A percentile compares a stretch with the other conserved stretches of the same genome.
phyloP scores from a whole-genome alignment of 2,113 vertebrate genomes.

The Zapornia atra region DNA sequence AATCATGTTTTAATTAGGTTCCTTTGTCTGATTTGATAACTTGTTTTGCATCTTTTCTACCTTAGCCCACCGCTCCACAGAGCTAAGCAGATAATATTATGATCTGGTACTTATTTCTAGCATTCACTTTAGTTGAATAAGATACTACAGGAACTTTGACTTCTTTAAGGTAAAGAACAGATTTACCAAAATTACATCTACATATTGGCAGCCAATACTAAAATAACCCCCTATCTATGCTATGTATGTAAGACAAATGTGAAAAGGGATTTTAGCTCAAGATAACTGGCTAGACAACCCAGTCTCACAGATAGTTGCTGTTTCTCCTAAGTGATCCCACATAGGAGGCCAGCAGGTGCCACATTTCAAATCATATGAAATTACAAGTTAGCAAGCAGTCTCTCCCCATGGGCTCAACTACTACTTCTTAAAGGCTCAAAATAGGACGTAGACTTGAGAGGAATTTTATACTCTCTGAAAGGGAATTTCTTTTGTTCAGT shows the following conservation, averaged over 20 bases:
- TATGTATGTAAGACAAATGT: not conserved
- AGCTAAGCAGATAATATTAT: not conserved
- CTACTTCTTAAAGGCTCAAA: conserved; percentile 71
- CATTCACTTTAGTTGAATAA: not conserved
- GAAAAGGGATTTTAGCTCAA: conserved; percentile 56
- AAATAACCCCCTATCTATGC: conserved; percentile 1
- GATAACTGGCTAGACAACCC: conserved; percentile 48
- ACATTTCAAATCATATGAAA: conserved; percentile 81
- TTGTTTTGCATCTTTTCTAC: conserved; percentile 49
- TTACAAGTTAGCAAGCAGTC: conserved; percentile 73
- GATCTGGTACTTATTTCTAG: not conserved
- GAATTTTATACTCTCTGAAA: conserved; percentile 31
- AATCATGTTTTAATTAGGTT: conserved; percentile 58
- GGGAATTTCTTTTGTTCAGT: conserved; percentile 29
- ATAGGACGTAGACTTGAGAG: conserved; percentile 23
- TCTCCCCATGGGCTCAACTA: conserved; percentile 70
- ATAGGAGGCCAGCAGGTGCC: conserved; percentile 66
- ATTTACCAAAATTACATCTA: conserved; percentile 22
- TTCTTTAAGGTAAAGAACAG: not conserved
- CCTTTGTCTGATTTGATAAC: conserved; percentile 50
- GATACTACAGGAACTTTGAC: not conserved
- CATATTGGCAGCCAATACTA: not conserved
- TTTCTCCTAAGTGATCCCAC: conserved; percentile 65
- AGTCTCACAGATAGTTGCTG: conserved; percentile 47
- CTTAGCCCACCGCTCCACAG: not conserved